Evolutionary conservation across 2,888 invertebrate species (phyloP).

Genomic region (Ennomos erosarius): DNA sequence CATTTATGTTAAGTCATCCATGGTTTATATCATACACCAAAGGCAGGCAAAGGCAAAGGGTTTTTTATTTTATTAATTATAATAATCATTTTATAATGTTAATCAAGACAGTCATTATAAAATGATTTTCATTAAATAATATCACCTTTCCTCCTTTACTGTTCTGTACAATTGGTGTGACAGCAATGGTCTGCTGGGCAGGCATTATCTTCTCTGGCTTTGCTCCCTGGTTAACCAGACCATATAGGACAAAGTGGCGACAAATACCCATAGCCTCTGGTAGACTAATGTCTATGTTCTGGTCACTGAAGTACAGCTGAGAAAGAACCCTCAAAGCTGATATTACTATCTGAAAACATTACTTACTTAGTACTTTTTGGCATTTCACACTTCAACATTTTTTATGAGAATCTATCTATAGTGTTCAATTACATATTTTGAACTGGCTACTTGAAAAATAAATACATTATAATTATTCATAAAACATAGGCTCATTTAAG

Average conservation of each 20-base stretch:
- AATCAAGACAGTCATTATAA: no score
- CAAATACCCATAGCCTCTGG: constrained; percentile 86
- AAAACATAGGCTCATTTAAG: no score
- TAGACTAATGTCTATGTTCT: constrained; percentile 55
- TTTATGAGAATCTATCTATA: no score
- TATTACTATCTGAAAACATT: constrained; percentile 77
- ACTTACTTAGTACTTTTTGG: background rate
- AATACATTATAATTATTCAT: no score
- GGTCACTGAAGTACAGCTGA: constrained; percentile 72
- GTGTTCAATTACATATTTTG: no score
- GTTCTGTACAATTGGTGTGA: constrained; percentile 71
- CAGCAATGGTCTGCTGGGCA: constrained; percentile 86
- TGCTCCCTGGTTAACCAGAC: constrained; percentile 65
- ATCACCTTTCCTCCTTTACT: constrained; percentile 86
- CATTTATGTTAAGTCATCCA: no score
- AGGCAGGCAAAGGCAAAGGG: no score
- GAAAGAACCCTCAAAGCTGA: constrained; percentile 72
- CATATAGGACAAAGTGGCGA: constrained; percentile 83
- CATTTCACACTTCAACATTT: background rate
- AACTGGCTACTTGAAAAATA: no score
- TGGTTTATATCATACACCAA: background rate
- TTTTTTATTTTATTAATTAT: no score
- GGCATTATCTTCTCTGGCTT: constrained; percentile 84
- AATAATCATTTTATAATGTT: no score
- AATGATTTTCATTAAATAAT: constrained; percentile 7